Conservation (phyloP, 2,797 vertebrate species). For the Lacerta bilineata region DNA sequence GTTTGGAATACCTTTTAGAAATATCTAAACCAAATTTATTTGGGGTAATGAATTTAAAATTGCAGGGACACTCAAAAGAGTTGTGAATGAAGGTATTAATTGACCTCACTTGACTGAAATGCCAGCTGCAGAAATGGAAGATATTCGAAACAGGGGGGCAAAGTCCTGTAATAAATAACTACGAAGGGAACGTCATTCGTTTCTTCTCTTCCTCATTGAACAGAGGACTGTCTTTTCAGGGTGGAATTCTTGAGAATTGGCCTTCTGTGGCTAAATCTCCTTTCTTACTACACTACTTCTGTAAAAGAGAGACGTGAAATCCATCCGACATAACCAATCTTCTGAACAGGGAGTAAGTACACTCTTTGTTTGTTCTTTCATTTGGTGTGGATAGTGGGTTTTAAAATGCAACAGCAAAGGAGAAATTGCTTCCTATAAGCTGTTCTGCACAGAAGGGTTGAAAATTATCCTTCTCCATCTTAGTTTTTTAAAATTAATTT, state of each 20-base stretch:
- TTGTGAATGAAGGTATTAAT: constrained; percentile 26
- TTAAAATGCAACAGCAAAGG: not conserved
- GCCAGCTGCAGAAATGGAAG: constrained; percentile 65
- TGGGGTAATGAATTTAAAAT: constrained; percentile 32
- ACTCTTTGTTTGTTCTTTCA: not conserved
- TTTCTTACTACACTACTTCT: constrained; percentile 42
- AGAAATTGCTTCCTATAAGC: not conserved
- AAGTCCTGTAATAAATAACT: constrained; percentile 83
- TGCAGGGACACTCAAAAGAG: constrained; percentile 40
- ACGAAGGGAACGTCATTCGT: constrained; percentile 44
- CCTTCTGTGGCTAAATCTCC: constrained; percentile 38
- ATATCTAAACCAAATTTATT: not conserved
- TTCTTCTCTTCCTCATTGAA: constrained; percentile 70
- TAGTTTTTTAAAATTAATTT: not conserved
- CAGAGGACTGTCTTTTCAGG: constrained; percentile 15
- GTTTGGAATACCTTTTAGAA: not conserved
- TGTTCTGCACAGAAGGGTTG: not conserved
- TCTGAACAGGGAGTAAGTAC: constrained; percentile 74
- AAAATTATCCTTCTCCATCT: not conserved
- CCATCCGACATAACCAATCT: constrained; percentile 34
- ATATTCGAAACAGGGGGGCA: constrained; percentile 68
- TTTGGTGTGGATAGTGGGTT: not conserved
- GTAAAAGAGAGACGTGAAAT: constrained; percentile 47
- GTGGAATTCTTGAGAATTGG: constrained; percentile 19
- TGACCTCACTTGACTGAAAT: constrained; percentile 30